Percentiles rank a stretch among this genome's conserved stretches.
phyloP scores from a whole-genome alignment of 2,888 invertebrate species.

The Neocrepidodera transversa region DNA sequence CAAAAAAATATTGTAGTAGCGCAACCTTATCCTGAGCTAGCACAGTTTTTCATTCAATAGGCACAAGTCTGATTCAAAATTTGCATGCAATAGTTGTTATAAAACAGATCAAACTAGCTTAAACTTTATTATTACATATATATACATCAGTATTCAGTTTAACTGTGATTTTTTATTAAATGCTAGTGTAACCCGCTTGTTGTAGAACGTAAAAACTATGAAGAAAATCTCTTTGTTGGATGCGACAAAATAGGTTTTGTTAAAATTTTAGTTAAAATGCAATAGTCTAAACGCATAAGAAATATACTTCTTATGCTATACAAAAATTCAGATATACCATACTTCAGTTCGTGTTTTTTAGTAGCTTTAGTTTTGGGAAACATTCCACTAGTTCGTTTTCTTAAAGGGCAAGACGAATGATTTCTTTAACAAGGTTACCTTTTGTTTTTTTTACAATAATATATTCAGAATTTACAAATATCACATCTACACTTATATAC shows the following conservation, averaged over 20 bases:
- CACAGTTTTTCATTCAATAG: neutral
- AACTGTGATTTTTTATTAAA: conserved; percentile 10
- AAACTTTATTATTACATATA: too few relatives aligned
- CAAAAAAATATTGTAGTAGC: conserved; percentile 50
- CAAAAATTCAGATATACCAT: conserved; percentile 60
- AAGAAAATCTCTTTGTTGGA: conserved; percentile 41
- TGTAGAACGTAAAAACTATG: conserved; percentile 39
- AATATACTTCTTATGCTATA: conserved; percentile 55
- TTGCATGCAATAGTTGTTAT: conserved; percentile 12
- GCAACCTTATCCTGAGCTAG: conserved; percentile 9
- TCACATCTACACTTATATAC: conserved; percentile 44
- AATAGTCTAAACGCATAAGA: conserved; percentile 61
- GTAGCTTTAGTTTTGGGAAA: conserved; percentile 44
- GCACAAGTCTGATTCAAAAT: neutral
- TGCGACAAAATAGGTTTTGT: conserved; percentile 43
- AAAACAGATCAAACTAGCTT: neutral
- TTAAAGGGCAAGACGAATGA: conserved; percentile 21
- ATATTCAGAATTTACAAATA: conserved; percentile 50
- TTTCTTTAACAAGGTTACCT: conserved; percentile 40
- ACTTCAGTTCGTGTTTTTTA: conserved; percentile 56
- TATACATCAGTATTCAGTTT: too few relatives aligned
- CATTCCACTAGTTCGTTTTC: conserved; percentile 34
- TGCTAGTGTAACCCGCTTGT: conserved; percentile 36
- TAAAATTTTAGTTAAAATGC: conserved; percentile 55
- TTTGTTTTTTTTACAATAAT: conserved; percentile 58